Evolutionary conservation across 2,797 vertebrate genomes (phyloP).

Genomic region (Nannoperca obscura): DNA sequence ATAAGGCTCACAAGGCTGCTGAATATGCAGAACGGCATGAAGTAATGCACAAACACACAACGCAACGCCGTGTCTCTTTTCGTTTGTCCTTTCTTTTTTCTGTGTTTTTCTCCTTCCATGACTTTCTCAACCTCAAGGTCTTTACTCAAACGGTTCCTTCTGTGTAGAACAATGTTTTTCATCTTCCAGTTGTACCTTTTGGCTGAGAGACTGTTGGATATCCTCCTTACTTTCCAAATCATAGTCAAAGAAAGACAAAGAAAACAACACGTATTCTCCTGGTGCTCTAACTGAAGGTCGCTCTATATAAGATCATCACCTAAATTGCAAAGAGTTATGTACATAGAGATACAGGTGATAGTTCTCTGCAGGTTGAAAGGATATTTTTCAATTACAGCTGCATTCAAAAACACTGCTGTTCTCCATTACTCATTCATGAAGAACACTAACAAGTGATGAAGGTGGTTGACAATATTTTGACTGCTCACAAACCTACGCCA

Average conservation of each 20-base stretch:
- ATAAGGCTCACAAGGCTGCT: background rate
- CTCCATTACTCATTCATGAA: too few relatives aligned
- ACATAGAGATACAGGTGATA: too few relatives aligned
- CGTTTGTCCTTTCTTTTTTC: background rate
- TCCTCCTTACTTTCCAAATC: background rate
- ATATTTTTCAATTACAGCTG: too few relatives aligned
- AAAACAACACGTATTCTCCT: background rate
- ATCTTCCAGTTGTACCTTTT: background rate
- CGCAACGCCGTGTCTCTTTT: background rate
- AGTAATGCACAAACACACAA: background rate
- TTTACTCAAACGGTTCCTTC: background rate
- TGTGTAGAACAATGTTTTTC: background rate
- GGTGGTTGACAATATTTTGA: too few relatives aligned
- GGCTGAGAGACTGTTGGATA: background rate
- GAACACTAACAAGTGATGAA: too few relatives aligned
- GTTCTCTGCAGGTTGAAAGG: too few relatives aligned
- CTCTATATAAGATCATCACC: background rate
- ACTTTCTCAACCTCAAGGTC: background rate
- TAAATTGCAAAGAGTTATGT: background rate
- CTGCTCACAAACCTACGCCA: too few relatives aligned
- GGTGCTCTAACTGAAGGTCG: too few relatives aligned
- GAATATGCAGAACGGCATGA: constrained; percentile 2
- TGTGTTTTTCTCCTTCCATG: background rate
- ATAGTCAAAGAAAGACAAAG: background rate
- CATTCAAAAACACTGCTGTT: too few relatives aligned